These are phyloP conservation scores for Hydrotaea diabolus DNA, from an alignment of 2,888 invertebrate species.

Conservation along the genomic window DNA sequence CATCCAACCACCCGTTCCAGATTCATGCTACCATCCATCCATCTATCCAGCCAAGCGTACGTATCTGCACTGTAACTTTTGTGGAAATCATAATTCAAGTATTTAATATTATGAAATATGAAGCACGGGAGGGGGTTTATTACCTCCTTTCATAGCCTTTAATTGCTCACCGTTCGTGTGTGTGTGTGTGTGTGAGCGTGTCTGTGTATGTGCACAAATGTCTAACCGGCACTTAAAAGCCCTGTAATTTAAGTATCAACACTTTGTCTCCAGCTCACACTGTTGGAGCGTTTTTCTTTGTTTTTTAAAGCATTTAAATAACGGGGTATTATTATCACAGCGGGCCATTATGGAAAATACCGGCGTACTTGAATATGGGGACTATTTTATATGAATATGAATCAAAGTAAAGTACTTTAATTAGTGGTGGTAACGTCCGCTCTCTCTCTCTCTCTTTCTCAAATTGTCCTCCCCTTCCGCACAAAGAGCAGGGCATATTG, in stretches of 20 bases:
- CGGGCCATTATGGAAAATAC: conserved; percentile 50
- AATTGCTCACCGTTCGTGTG: background rate
- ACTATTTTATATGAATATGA: conserved; percentile 21
- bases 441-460: no score
- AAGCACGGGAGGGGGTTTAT: background rate
- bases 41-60: conserved; percentile 3
- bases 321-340: conserved; percentile 59
- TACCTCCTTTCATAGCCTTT: conserved; percentile 30
- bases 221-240: conserved; percentile 55
- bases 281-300: background rate
- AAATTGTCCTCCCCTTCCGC: no score
- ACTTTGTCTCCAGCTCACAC: conserved; percentile 37
- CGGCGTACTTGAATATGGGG: conserved; percentile 34
- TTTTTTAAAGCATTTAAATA: conserved; percentile 39
- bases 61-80: conserved; percentile 32
- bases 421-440: background rate
- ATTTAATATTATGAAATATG: conserved; percentile 47
- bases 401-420: conserved; percentile 36
- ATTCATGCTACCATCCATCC: background rate
- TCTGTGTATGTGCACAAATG: background rate
- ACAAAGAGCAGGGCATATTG: background rate
- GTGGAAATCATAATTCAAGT: conserved; percentile 48
- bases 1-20: background rate
- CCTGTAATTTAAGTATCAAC: conserved; percentile 47
- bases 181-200: background rate